Base-by-base conservation (phyloP, 2,888 invertebrate species). In the Nymphalis polychloros region DNA sequence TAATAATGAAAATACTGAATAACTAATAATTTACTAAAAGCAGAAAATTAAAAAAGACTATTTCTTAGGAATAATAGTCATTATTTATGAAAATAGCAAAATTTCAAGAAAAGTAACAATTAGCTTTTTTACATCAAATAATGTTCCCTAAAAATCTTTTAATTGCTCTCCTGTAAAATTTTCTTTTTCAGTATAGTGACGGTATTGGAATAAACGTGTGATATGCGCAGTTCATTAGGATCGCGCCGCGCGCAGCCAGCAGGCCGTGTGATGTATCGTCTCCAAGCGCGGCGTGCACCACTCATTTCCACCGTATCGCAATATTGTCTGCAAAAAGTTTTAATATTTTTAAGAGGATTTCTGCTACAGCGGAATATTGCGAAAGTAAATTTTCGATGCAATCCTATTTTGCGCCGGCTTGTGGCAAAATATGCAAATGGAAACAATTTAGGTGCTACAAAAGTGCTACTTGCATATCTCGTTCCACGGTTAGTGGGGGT, bases 321-420 rank as follows among this genome's bases (percentile, higher is more conserved):
- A 55, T 31, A 55, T 55, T 55, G 55, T 31, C 7, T 55, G 55
- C 31, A 55, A 8, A 31, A 52, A 20, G 13, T 13, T 52, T 52
- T 52, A 52, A 27, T 55, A 55, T 55, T 55, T 55, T 55, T 31
- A 55, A 55, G 31, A 31, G 55, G 17, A 55, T 31, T 53, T 53
- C 23, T 23, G n/a, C 55, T 52, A 31, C 55, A 55, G 17, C 55
- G 31, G 55, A 55, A 35, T 55, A 55, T 55, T 55, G 31, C 55
- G 31, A 55, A 35, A 35, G 55, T 55, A 55, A 31, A 55, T 55
- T 55, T 55, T 55, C 55, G 31, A 55, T 55, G 55, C 27, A 31
- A 55, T 55, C 55, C 55, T 55, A 55, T 55, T 55, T 55, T 31
- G 55, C 31, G 55, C 55, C 53, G 55, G 7, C 31, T 31, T 20